Percentiles rank a stretch among this genome's conserved stretches.
These are phyloP conservation scores for Catagonus wagneri DNA, from an alignment of 2,113 vertebrate species.

Conservation along the genomic window DNA sequence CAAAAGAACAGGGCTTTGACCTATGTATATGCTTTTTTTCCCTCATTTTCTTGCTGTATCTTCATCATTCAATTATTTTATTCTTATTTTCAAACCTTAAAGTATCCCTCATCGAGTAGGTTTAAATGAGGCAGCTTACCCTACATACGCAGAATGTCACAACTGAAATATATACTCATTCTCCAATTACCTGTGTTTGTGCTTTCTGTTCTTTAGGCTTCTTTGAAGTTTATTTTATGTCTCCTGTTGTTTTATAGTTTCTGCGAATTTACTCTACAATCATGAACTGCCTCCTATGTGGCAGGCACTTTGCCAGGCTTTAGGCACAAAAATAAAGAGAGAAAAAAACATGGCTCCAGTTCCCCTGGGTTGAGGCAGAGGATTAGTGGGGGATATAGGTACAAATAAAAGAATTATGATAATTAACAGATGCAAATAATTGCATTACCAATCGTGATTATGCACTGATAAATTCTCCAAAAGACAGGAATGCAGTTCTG, in stretches of 20 bases:
- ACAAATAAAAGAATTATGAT: conserved; percentile 55
- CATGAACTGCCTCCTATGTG: conserved; percentile 34
- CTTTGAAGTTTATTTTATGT: neutral
- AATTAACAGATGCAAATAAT: conserved; percentile 43
- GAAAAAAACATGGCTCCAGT: neutral
- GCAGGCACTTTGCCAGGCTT: conserved; percentile 20
- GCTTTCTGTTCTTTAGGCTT: neutral
- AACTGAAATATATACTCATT: neutral
- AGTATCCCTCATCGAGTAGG: neutral
- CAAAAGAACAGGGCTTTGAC: neutral
- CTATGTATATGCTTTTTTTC: conserved; percentile 17
- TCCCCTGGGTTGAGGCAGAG: neutral
- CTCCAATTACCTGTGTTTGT: neutral
- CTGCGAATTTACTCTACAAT: conserved; percentile 44
- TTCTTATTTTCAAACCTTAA: neutral
- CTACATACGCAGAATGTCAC: no score
- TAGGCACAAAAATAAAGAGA: neutral
- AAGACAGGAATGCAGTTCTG: conserved; percentile 10
- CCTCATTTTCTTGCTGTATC: neutral
- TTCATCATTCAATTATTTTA: neutral
- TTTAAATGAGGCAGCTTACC: conserved; percentile 19
- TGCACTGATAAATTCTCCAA: neutral
- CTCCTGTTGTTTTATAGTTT: conserved; percentile 58
- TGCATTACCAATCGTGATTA: conserved; percentile 16
- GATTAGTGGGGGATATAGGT: neutral